Percentiles rank a stretch among this genome's conserved stretches.
These are phyloP conservation scores for Mesembrinibis cayennensis DNA, from an alignment of 2,113 vertebrate species.

Conservation along the genomic window DNA sequence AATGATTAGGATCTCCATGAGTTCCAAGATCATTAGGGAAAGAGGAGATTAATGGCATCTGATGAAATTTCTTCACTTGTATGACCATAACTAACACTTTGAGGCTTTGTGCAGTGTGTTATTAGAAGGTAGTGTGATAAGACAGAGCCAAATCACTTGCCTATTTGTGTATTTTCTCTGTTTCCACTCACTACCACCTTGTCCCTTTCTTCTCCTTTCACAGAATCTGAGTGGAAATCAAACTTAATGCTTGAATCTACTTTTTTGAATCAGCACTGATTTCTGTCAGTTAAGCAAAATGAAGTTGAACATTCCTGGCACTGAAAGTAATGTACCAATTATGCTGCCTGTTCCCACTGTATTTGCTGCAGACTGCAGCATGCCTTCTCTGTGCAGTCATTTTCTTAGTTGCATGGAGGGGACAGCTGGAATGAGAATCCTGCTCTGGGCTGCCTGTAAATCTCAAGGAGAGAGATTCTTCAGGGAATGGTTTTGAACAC, in stretches of 20 bases:
- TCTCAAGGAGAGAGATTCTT: not conserved
- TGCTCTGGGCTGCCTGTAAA: not conserved
- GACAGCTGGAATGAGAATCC: not conserved
- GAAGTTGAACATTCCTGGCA: not conserved
- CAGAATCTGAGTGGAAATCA: not conserved
- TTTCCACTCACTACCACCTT: not conserved
- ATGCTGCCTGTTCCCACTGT: not conserved
- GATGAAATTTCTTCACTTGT: not conserved
- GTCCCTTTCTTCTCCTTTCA: not conserved
- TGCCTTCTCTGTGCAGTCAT: not conserved
- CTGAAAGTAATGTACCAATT: not conserved
- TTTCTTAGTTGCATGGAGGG: not conserved
- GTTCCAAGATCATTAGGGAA: not conserved
- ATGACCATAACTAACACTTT: not conserved
- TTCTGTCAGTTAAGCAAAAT: constrained; percentile 4
- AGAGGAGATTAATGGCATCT: not conserved
- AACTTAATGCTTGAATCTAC: not conserved
- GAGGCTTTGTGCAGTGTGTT: not conserved
- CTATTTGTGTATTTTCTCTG: not conserved
- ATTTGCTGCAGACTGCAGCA: not conserved
- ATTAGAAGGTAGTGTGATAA: not conserved
- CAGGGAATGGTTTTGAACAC: not conserved
- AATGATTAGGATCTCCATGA: not conserved
- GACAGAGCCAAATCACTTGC: not conserved
- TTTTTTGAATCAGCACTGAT: not conserved